These are phyloP conservation scores for Poeciliopsis turneri DNA, from an alignment of 2,797 vertebrate species.

Conservation along the genomic window DNA sequence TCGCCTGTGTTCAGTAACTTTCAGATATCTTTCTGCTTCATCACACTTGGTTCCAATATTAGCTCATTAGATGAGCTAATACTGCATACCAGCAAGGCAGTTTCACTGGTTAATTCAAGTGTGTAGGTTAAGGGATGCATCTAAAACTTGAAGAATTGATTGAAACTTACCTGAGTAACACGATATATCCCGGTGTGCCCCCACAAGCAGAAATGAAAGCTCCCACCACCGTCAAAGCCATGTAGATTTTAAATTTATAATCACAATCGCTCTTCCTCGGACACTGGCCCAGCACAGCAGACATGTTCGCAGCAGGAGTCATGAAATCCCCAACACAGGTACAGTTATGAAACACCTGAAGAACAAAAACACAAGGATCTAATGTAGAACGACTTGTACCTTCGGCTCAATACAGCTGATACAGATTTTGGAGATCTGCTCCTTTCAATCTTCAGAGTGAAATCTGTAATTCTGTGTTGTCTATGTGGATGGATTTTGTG, in stretches of 20 bases:
- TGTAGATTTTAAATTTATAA: slow-evolving; percentile 88
- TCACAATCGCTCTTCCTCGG: slow-evolving; percentile 85
- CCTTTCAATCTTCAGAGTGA: neutral
- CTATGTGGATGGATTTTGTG: neutral
- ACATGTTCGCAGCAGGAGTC: slow-evolving; percentile 73
- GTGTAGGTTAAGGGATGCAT: neutral
- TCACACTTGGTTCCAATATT: too few species aligned
- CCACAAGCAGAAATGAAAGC: slow-evolving; percentile 89
- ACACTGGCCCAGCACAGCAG: slow-evolving; percentile 86
- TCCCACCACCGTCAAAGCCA: slow-evolving; percentile 85
- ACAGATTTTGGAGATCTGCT: neutral
- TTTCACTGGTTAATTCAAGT: neutral
- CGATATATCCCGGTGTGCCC: slow-evolving; percentile 89
- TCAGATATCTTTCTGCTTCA: too few species aligned
- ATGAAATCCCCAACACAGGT: slow-evolving; percentile 80
- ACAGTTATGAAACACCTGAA: slow-evolving; percentile 91
- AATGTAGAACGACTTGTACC: too few species aligned
- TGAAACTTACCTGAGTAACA: slow-evolving; percentile 87
- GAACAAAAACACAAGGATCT: neutral
- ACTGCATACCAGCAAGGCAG: too few species aligned
- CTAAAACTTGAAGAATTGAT: neutral
- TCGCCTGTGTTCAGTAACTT: too few species aligned
- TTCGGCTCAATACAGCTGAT: neutral
- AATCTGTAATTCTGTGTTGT: neutral
- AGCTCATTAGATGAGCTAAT: too few species aligned